A percentile compares a stretch with the other conserved stretches of the same genome.
Conservation (phyloP, 2,113 vertebrate genomes). For the Dipodomys stephensi region DNA sequence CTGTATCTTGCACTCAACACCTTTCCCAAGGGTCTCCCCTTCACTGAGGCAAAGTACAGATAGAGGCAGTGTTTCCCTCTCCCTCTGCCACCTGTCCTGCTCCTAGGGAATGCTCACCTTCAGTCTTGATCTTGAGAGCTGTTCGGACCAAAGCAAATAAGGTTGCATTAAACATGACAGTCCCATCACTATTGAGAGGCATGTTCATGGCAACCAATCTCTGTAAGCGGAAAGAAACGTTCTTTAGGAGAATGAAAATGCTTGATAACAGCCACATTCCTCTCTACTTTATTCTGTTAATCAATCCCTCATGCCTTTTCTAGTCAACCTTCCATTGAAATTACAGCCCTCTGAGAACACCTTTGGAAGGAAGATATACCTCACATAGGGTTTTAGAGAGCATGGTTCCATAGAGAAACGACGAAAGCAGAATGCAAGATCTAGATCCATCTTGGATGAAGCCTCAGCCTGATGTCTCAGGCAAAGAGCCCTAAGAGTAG, state of each 20-base stretch:
- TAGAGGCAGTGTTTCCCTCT: too few species aligned
- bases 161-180: constrained; percentile 99
- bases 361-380: not conserved
- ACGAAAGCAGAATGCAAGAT: not conserved
- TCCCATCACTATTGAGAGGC: constrained; percentile 99
- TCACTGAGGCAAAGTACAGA: not conserved
- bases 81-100: not conserved
- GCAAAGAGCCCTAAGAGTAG: not conserved
- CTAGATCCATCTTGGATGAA: not conserved
- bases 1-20: too few species aligned
- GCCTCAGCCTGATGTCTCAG: rapidly evolving
- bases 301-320: not conserved
- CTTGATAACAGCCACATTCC: not conserved
- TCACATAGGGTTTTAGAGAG: not conserved
- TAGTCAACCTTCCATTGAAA: not conserved
- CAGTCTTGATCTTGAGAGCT: constrained; percentile 99
- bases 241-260: not conserved
- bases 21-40: not conserved
- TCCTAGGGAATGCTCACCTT: constrained; percentile 88
- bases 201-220: constrained; percentile 99
- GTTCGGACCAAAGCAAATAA: constrained; percentile 98
- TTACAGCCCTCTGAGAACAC: not conserved
- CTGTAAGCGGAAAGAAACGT: constrained; percentile 86
- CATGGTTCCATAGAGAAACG: not conserved
- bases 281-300: not conserved